Percentiles rank a stretch among this genome's conserved stretches.
Conservation (phyloP, 2,888 invertebrate genomes). For the Lysandra coridon region DNA sequence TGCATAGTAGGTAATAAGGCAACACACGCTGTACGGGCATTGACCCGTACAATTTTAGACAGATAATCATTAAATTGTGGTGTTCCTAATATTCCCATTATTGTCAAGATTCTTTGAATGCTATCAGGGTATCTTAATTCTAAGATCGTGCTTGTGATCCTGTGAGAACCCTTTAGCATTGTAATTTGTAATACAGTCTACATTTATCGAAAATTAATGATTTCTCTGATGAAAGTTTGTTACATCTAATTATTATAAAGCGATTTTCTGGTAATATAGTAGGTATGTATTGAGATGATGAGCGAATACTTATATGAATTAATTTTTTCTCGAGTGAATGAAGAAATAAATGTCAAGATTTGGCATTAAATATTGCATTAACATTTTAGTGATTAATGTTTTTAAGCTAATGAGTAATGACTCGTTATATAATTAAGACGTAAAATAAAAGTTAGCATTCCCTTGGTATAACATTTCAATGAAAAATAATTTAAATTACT, state of each 20-base stretch:
- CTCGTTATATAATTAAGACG: neutral
- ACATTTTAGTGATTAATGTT: neutral
- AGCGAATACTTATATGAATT: no score
- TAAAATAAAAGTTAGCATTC: neutral
- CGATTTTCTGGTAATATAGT: no score
- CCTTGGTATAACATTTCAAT: neutral
- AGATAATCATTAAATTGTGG: neutral
- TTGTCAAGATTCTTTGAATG: conserved; percentile 22
- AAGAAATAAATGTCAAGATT: neutral
- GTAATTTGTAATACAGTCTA: neutral
- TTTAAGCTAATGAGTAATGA: neutral
- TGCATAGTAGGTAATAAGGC: no score
- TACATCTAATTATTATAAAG: neutral
- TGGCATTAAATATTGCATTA: neutral
- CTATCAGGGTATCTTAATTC: conserved; percentile 3
- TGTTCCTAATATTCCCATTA: conserved; percentile 2
- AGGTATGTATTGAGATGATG: no score
- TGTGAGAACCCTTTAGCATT: neutral
- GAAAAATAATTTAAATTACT: neutral
- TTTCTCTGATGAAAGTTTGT: neutral
- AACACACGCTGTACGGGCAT: no score
- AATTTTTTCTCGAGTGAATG: neutral
- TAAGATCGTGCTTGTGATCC: conserved; percentile 14
- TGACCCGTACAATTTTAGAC: no score
- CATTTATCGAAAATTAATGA: neutral